Evolutionary conservation across 2,113 vertebrate species (phyloP).

Genomic region (Grallaria varia): DNA sequence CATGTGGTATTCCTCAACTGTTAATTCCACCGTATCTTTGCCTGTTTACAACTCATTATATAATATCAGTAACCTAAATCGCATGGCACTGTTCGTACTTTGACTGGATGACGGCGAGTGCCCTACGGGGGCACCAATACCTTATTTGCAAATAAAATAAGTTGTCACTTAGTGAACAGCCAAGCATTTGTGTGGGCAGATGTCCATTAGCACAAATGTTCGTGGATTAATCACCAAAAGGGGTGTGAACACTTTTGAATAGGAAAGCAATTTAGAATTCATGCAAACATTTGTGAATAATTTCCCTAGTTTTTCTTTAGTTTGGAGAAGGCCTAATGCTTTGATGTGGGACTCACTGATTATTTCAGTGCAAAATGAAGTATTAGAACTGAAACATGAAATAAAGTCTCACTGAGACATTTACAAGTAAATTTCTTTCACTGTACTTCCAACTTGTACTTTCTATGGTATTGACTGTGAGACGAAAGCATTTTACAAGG

Average conservation of each 20-base stretch:
- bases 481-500: background rate
- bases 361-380: background rate
- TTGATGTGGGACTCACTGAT: background rate
- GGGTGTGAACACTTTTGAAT: constrained; percentile 55
- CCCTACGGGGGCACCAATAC: constrained; percentile 14
- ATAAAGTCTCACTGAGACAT: background rate
- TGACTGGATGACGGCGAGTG: constrained; percentile 11
- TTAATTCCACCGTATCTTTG: constrained; percentile 22
- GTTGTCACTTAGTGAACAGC: constrained; percentile 59
- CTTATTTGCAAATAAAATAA: constrained; percentile 71
- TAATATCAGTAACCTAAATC: constrained; percentile 28
- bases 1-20: background rate
- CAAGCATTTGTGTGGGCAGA: constrained; percentile 65
- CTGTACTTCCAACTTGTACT: background rate
- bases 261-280: constrained; percentile 54
- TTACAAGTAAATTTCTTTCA: background rate
- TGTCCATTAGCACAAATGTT: constrained; percentile 69
- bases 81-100: background rate
- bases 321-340: background rate
- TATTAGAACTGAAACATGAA: background rate
- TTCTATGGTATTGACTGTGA: background rate
- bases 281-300: constrained; percentile 51
- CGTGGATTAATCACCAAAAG: constrained; percentile 59
- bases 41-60: constrained; percentile 7
- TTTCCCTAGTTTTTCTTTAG: constrained; percentile 1